Evolutionary conservation across 2,113 vertebrate species (phyloP).

Genomic region (Tragelaphus strepsiceros): DNA sequence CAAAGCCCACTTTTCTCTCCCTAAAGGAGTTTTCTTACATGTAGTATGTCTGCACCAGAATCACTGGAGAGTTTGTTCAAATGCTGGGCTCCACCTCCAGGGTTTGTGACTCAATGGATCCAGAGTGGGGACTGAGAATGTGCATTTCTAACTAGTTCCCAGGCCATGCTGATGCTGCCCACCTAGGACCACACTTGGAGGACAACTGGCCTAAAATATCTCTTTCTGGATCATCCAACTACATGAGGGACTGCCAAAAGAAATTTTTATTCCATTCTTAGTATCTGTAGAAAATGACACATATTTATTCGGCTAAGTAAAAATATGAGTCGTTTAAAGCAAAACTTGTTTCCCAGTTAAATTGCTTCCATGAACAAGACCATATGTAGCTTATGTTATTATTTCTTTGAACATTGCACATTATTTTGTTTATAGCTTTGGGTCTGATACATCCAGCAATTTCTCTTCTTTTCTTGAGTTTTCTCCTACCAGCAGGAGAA

Average conservation of each 20-base stretch:
- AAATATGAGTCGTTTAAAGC: not conserved
- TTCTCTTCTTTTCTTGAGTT: conserved; percentile 17
- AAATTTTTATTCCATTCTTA: not conserved
- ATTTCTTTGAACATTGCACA: not conserved
- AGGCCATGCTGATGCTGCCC: not conserved
- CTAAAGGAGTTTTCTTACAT: not conserved
- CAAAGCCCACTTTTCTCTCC: not conserved
- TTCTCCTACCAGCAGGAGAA: not conserved
- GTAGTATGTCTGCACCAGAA: not conserved
- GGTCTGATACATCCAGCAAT: not conserved
- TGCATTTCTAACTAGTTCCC: not conserved
- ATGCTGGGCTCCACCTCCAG: not conserved
- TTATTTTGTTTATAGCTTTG: not conserved
- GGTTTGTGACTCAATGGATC: not conserved
- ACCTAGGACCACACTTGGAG: not conserved
- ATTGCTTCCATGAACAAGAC: not conserved
- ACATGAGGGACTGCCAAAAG: not conserved
- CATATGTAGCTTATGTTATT: not conserved
- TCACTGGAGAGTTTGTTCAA: not conserved
- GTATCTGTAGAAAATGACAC: not conserved
- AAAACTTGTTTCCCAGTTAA: not conserved
- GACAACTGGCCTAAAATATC: not conserved
- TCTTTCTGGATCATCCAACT: not conserved
- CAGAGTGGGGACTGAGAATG: not conserved
- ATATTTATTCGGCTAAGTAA: not conserved